Conservation (phyloP, 2,888 invertebrate genomes). For the Rhaphigaster nebulosa region DNA sequence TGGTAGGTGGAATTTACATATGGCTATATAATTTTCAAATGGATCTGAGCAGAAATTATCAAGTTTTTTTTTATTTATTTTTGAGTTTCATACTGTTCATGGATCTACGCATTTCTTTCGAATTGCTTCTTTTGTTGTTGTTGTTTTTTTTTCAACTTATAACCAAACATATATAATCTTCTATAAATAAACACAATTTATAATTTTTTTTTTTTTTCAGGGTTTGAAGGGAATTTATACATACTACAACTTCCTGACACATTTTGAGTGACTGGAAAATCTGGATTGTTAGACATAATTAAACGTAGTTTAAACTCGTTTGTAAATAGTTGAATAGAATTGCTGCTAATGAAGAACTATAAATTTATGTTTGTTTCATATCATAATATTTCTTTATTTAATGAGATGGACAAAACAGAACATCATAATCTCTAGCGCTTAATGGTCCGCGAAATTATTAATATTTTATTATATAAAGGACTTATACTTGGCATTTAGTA, state of each 20-base stretch:
- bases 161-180: background rate
- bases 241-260: conserved; percentile 50
- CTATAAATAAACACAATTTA: background rate
- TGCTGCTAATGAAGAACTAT: background rate
- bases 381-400: background rate
- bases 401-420: background rate
- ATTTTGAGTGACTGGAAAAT: conserved; percentile 12
- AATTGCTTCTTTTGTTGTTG: too few relatives aligned
- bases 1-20: too few relatives aligned
- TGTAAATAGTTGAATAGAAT: background rate
- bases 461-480: background rate
- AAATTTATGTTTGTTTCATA: background rate
- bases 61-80: too few relatives aligned
- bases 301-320: background rate
- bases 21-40: too few relatives aligned
- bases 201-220: conserved; percentile 27
- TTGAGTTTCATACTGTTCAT: too few relatives aligned
- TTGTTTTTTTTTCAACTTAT: background rate
- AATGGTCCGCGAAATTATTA: background rate
- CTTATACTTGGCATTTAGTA: too few relatives aligned
- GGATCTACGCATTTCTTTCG: too few relatives aligned
- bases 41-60: too few relatives aligned
- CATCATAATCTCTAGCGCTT: background rate
- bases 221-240: conserved; percentile 50
- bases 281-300: background rate